Evolutionary conservation across 2,888 invertebrate species (phyloP).

Genomic region (Imbricaverruca yamaguchii): DNA sequence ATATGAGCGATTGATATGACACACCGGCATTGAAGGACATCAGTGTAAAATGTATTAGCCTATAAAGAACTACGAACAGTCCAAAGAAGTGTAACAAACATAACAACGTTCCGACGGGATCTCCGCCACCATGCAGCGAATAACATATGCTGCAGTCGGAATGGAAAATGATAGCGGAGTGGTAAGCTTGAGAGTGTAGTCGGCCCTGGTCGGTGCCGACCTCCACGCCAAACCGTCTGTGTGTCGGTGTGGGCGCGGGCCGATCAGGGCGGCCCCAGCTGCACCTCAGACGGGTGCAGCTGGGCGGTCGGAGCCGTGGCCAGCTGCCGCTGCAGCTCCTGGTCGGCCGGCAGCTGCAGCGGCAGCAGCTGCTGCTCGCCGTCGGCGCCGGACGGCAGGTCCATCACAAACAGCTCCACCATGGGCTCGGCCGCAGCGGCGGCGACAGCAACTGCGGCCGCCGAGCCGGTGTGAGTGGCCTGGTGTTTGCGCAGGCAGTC

Average conservation of each 20-base stretch:
- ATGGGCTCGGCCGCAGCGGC: background rate
- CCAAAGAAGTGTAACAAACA: no score
- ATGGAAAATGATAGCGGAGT: no score
- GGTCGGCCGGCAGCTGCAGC: background rate
- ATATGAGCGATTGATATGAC: no score
- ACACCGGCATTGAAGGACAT: no score
- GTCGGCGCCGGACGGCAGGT: background rate
- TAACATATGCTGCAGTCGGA: no score
- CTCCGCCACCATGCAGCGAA: no score
- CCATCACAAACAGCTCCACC: slow-evolving; percentile 18
- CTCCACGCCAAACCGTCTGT: background rate
- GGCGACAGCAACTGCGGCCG: background rate
- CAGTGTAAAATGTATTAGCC: no score
- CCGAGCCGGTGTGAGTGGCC: background rate
- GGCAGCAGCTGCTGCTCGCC: background rate
- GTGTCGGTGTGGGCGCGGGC: background rate
- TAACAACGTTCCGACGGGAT: no score
- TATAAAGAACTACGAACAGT: no score
- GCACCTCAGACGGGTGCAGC: background rate
- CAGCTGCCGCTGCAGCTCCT: background rate
- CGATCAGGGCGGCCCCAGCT: background rate
- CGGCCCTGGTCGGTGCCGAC: no score
- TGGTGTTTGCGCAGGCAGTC: background rate
- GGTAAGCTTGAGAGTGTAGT: no score
- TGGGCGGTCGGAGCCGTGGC: background rate